Conservation (phyloP, 2,113 vertebrate genomes). For the Garra rufa region DNA sequence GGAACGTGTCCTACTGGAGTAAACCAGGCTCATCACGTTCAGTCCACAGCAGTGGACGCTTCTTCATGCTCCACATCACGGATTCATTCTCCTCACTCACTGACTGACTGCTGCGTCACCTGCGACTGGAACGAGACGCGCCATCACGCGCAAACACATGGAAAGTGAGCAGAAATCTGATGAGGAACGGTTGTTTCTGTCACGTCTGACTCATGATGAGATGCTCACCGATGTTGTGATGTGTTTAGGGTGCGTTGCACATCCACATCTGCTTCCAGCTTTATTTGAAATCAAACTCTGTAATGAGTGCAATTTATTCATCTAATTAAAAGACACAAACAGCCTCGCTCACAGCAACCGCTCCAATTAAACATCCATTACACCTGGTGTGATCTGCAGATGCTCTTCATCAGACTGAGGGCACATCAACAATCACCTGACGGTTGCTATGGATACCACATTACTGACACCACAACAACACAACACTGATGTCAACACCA, state of each 20-base stretch:
- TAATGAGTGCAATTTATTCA: conserved; percentile 27
- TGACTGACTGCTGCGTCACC: not conserved
- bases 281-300: conserved; percentile 13
- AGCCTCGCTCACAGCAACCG: not conserved
- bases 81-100: not conserved
- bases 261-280: conserved; percentile 12
- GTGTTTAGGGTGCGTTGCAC: not conserved
- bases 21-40: not conserved
- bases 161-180: not conserved
- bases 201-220: not conserved
- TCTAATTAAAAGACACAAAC: conserved; percentile 30
- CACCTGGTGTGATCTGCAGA: not conserved
- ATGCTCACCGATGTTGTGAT: not conserved
- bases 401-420: not conserved
- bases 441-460: not conserved
- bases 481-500: not conserved
- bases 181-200: not conserved
- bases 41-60: not conserved
- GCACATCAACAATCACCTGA: not conserved
- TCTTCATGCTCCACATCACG: no score
- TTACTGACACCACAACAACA: not conserved
- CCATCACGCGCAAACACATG: not conserved
- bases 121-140: not conserved
- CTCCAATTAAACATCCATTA: conserved; percentile 7
- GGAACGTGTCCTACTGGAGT: no score